These are phyloP conservation scores for Agapornis roseicollis DNA, from an alignment of 2,113 vertebrate species.

Conservation along the genomic window DNA sequence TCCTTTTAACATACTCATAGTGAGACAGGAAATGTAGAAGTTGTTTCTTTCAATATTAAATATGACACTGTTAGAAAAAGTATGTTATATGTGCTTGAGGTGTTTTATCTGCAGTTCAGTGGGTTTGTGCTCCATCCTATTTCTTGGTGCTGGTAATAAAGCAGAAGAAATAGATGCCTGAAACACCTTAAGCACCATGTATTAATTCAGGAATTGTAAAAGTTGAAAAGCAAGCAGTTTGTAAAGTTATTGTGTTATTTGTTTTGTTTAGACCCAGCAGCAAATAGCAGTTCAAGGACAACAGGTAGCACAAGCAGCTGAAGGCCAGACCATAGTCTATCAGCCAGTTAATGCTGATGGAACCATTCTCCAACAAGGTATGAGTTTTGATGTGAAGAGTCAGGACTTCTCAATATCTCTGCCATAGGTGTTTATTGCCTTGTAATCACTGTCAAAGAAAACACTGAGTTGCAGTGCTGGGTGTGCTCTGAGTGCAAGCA, in stretches of 20 bases:
- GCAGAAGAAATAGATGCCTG: not conserved
- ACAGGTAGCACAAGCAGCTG: constrained; percentile 95
- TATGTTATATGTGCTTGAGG: not conserved
- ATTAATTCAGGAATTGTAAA: not conserved
- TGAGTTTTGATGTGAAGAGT: not conserved
- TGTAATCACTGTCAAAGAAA: not conserved
- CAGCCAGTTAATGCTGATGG: constrained; percentile 98
- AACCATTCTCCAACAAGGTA: constrained; percentile 97
- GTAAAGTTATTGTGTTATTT: not conserved
- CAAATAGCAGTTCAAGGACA: constrained; percentile 97
- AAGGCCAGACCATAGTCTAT: constrained; percentile 98
- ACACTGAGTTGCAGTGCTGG: accelerated
- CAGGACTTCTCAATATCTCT: not conserved
- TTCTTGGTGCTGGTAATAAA: constrained; percentile 21
- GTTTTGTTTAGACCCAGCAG: constrained; percentile 82
- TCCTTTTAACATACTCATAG: not conserved
- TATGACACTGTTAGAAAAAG: not conserved
- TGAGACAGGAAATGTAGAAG: not conserved
- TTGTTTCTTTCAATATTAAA: not conserved
- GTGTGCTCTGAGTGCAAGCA: not conserved
- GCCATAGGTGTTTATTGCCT: not conserved
- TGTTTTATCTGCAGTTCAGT: not conserved
- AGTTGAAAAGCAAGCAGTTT: not conserved
- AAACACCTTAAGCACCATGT: constrained; percentile 11
- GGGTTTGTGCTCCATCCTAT: constrained; percentile 8